Evolutionary conservation across 2,113 vertebrate genomes (phyloP).

Genomic region (Dasyprocta punctata): DNA sequence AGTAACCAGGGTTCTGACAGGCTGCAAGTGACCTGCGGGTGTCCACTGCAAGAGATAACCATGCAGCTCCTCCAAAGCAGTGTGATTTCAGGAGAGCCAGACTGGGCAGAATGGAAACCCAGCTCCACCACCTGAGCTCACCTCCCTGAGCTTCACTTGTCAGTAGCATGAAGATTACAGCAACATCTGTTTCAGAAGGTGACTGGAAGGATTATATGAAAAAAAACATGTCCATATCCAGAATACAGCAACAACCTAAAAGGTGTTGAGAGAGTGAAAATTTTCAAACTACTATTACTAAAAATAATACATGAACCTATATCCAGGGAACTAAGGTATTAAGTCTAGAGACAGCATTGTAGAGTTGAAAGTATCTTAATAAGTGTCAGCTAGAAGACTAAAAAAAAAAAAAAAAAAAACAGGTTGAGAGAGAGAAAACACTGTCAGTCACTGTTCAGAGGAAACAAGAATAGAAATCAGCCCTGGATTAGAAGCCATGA

Average conservation of each 20-base stretch:
- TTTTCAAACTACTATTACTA: not conserved
- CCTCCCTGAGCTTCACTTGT: not conserved
- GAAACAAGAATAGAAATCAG: not conserved
- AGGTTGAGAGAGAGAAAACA: not conserved
- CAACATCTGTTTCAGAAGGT: not conserved
- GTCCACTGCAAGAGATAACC: not conserved
- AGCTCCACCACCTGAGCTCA: too few relatives aligned
- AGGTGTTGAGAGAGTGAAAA: not conserved
- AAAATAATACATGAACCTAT: not conserved
- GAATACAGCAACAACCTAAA: not conserved
- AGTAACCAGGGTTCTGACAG: not conserved
- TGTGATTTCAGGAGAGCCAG: accelerated
- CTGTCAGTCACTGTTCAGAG: too few relatives aligned
- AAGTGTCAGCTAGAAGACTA: not conserved
- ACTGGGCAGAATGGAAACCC: not conserved
- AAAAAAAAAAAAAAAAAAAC: not conserved
- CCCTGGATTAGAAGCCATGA: not conserved
- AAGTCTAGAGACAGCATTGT: not conserved
- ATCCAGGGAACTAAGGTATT: not conserved
- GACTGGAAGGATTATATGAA: accelerated
- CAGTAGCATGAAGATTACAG: not conserved
- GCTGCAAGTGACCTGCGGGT: not conserved
- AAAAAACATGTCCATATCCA: not conserved
- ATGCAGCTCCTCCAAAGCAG: not conserved
- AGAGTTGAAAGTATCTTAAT: not conserved